phyloP scores from a whole-genome alignment of 2,113 vertebrate genomes.

The Catharus bicknelli region DNA sequence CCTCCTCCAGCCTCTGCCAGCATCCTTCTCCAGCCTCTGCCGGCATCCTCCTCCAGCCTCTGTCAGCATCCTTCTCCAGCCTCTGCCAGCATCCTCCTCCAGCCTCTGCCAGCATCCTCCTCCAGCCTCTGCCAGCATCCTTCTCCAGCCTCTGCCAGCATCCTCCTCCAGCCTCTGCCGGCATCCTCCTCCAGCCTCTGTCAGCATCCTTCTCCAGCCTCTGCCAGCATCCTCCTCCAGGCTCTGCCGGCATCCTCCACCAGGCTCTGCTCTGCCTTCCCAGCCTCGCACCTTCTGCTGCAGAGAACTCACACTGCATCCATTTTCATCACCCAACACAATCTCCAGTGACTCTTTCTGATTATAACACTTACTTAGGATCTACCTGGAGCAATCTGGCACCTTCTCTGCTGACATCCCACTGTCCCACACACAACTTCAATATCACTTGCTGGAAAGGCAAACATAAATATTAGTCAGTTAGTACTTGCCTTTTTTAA shows the following conservation, averaged over 20 bases:
- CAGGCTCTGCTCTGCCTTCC: accelerated
- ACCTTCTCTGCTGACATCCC: not conserved
- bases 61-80: too few relatives aligned
- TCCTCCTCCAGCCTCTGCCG: accelerated
- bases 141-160: accelerated
- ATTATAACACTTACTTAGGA: not conserved
- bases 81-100: too few relatives aligned
- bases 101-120: too few relatives aligned
- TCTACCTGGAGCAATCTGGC: not conserved
- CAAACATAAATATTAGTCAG: not conserved
- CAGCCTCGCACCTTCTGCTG: accelerated
- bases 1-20: too few relatives aligned
- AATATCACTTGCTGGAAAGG: not conserved
- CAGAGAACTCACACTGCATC: accelerated
- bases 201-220: too few relatives aligned
- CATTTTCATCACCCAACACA: not conserved
- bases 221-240: accelerated
- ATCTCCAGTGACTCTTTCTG: not conserved
- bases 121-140: accelerated
- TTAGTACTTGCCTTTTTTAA: not conserved
- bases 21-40: too few relatives aligned
- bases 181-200: too few relatives aligned
- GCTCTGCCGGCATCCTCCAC: too few relatives aligned
- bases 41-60: too few relatives aligned
- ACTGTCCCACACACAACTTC: accelerated